A percentile compares a stretch with the other conserved stretches of the same genome.
phyloP scores from a whole-genome alignment of 2,888 invertebrate species.

The Villa cingulata region DNA sequence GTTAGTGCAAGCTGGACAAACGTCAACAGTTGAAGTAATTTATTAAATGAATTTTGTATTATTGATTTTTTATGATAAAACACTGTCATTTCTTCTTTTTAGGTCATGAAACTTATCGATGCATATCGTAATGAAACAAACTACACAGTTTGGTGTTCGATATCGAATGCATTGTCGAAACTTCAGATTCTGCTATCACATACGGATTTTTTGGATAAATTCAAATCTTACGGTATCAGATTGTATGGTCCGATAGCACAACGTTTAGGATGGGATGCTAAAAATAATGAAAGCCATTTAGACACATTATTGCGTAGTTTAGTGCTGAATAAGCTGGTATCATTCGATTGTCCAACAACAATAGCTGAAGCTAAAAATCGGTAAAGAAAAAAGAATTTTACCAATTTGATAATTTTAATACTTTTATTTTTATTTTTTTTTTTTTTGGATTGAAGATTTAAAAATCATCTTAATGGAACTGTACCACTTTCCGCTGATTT shows the following conservation, averaged over 20 bases:
- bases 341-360: constrained; percentile 63
- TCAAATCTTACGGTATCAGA: constrained; percentile 59
- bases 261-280: constrained; percentile 74
- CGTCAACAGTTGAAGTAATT: constrained; percentile 50
- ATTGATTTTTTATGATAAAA: too few species aligned
- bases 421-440: too few species aligned
- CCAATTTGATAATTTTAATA: too few species aligned
- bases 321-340: constrained; percentile 68
- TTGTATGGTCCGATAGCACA: constrained; percentile 58
- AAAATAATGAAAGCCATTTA: constrained; percentile 70
- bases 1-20: constrained; percentile 70
- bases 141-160: constrained; percentile 86
- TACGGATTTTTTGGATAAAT: constrained; percentile 58
- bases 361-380: constrained; percentile 57
- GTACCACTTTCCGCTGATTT: constrained; percentile 67
- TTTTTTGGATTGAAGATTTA: constrained; percentile 47
- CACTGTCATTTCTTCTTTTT: constrained; percentile 24
- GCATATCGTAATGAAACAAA: constrained; percentile 77
- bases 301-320: constrained; percentile 74
- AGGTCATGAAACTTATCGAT: constrained; percentile 61
- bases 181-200: constrained; percentile 64
- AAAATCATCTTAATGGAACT: constrained; percentile 49
- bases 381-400: too few species aligned
- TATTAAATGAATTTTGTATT: not conserved
- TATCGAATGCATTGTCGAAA: constrained; percentile 64